Percentiles rank a stretch among this genome's conserved stretches.
Evolutionary conservation across 2,888 invertebrate species (phyloP).

Genomic region (Macaria liturata): DNA sequence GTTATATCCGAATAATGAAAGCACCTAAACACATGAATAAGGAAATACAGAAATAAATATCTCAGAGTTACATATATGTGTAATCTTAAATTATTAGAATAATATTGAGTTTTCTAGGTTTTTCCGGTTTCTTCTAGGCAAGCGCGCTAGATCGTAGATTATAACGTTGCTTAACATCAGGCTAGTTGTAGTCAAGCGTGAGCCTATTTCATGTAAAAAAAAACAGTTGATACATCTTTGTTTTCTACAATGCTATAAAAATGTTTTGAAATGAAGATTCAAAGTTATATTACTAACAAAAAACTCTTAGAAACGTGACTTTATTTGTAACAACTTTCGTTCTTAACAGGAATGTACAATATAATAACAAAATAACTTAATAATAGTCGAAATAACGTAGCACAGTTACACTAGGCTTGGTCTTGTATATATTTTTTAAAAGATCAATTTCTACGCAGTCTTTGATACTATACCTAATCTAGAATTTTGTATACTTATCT

Average conservation of each 20-base stretch:
- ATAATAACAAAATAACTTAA: slow-evolving; percentile 33
- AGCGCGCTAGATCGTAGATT: no score
- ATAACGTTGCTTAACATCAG: no score
- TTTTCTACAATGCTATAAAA: no score
- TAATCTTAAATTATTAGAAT: no score
- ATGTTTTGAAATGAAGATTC: no score
- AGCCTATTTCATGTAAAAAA: no score
- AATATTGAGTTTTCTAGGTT: no score
- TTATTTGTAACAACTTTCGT: slow-evolving; percentile 9
- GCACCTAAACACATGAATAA: not conserved
- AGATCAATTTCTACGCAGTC: slow-evolving; percentile 71
- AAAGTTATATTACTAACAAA: not conserved
- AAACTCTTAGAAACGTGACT: not conserved
- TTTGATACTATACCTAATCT: slow-evolving; percentile 65
- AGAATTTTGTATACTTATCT: slow-evolving; percentile 72
- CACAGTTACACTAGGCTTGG: slow-evolving; percentile 68
- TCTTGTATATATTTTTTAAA: slow-evolving; percentile 74
- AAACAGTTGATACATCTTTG: no score
- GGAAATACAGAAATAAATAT: no score
- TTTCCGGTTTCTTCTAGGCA: no score
- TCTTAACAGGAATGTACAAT: slow-evolving; percentile 36
- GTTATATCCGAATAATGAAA: slow-evolving; percentile 6
- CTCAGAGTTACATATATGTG: no score
- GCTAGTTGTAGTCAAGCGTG: no score
- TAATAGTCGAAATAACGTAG: slow-evolving; percentile 46